phyloP scores from a whole-genome alignment of 1,140 invertebrate genomes.

The Medauroidea extradentata region DNA sequence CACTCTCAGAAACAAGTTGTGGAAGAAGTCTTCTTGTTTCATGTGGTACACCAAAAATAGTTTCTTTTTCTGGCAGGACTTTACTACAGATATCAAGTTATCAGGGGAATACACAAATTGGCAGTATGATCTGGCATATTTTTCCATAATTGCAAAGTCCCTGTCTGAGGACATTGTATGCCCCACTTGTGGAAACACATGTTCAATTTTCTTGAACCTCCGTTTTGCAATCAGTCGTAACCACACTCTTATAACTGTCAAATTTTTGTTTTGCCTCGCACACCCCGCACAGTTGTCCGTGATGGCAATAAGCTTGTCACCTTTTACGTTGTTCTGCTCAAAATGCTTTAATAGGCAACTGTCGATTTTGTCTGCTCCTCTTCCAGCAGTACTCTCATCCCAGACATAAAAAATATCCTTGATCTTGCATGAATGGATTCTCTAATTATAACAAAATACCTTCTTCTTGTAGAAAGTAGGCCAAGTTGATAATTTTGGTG shows the following conservation, averaged over 20 bases:
- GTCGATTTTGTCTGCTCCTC: slow-evolving; percentile 17
- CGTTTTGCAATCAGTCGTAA: slow-evolving; percentile 9
- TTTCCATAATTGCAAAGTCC: slow-evolving; percentile 18
- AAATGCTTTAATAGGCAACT: slow-evolving; percentile 15
- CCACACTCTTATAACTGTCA: slow-evolving; percentile 3
- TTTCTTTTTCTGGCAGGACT: neutral
- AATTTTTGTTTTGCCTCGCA: slow-evolving; percentile 23
- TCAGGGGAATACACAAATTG: neutral
- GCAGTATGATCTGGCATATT: neutral
- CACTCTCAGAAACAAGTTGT: no score
- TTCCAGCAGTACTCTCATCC: slow-evolving; percentile 16
- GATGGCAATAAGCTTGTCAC: neutral
- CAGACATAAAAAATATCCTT: slow-evolving; percentile 17
- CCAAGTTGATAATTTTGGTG: slow-evolving; percentile 7
- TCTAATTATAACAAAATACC: slow-evolving; percentile 1
- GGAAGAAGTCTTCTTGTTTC: no score
- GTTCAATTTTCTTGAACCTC: slow-evolving; percentile 15
- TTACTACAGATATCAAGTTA: neutral
- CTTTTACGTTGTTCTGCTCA: neutral
- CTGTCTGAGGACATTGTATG: slow-evolving; percentile 28
- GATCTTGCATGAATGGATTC: slow-evolving; percentile 9
- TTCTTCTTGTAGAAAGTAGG: slow-evolving; percentile 18
- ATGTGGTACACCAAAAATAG: neutral
- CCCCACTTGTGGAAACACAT: slow-evolving; percentile 22
- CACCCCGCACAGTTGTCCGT: slow-evolving; percentile 15